Evolutionary conservation across 2,888 invertebrate species (phyloP).

Genomic region (Nasonia oneida): DNA sequence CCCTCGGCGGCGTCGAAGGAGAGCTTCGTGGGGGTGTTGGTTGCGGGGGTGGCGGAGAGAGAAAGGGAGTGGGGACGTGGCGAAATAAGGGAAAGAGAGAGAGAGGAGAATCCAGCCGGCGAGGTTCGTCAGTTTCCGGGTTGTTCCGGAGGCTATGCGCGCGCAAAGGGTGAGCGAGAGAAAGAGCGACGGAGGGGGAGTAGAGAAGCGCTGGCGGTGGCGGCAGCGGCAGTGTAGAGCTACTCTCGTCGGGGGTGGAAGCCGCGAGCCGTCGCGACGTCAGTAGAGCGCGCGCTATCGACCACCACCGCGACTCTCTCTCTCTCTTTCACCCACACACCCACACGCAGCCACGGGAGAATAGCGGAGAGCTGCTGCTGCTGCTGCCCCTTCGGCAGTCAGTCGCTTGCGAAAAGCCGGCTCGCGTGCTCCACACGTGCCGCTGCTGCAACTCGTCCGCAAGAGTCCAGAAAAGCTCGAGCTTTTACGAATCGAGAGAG

Average conservation of each 20-base stretch:
- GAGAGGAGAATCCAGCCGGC: neutral
- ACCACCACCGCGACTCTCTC: constrained; percentile 71
- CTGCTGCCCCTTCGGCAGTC: constrained; percentile 8
- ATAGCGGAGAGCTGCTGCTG: constrained; percentile 3
- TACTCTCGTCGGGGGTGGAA: constrained; percentile 55
- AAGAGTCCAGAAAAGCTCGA: too few relatives aligned
- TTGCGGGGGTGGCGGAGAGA: neutral
- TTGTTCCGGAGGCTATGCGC: constrained; percentile 70
- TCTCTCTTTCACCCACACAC: constrained; percentile 47
- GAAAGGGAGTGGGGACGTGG: neutral
- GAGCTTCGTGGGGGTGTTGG: constrained; percentile 21
- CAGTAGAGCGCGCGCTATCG: constrained; percentile 78
- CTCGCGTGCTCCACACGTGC: constrained; percentile 12
- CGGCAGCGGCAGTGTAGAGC: constrained; percentile 68
- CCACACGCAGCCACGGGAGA: constrained; percentile 59
- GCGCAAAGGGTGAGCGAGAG: constrained; percentile 25
- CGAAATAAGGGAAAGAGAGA: constrained; percentile 49
- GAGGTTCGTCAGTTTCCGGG: constrained; percentile 76
- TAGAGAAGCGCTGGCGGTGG: constrained; percentile 55
- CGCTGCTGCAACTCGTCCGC: neutral
- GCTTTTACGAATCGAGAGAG: neutral
- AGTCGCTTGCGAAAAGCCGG: constrained; percentile 55
- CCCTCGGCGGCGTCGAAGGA: neutral
- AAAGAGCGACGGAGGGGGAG: constrained; percentile 22
- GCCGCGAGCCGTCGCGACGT: constrained; percentile 79